Conservation (phyloP, 2,797 vertebrate species). For the Spinus olivaceus region DNA sequence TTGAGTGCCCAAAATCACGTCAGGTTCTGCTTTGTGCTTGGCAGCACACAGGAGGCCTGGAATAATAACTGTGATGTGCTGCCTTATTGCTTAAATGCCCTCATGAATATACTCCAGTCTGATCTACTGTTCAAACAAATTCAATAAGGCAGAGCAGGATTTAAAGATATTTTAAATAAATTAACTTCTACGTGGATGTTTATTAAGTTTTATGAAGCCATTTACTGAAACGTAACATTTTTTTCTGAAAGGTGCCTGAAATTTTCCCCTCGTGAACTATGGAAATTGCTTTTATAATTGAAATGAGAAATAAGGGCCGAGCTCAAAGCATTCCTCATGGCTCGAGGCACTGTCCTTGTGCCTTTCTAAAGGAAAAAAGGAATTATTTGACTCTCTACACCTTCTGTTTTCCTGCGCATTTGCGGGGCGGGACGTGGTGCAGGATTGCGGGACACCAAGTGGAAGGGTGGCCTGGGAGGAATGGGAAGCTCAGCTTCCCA, state of each 20-base stretch:
- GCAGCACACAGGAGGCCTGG: background rate
- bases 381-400: background rate
- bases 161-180: conserved; percentile 46
- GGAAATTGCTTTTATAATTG: conserved; percentile 26
- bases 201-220: conserved; percentile 47
- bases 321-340: background rate
- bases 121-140: conserved; percentile 15
- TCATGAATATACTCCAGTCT: background rate
- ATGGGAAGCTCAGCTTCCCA: background rate
- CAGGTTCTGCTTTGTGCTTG: background rate
- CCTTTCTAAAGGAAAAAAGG: background rate
- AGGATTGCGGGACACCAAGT: accelerated
- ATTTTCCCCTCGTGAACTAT: background rate
- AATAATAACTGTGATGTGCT: background rate
- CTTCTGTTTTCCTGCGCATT: background rate
- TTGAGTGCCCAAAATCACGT: background rate
- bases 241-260: background rate
- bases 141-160: conserved; percentile 20
- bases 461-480: background rate
- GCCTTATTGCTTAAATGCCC: conserved; percentile 8
- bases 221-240: background rate
- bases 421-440: accelerated
- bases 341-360: background rate
- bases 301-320: background rate
- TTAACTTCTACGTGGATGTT: conserved; percentile 26